Evolutionary conservation across 1,140 invertebrate species (phyloP), one percentile per base, ranked within the genome.

Genomic region (Manduca sexta): DNA sequence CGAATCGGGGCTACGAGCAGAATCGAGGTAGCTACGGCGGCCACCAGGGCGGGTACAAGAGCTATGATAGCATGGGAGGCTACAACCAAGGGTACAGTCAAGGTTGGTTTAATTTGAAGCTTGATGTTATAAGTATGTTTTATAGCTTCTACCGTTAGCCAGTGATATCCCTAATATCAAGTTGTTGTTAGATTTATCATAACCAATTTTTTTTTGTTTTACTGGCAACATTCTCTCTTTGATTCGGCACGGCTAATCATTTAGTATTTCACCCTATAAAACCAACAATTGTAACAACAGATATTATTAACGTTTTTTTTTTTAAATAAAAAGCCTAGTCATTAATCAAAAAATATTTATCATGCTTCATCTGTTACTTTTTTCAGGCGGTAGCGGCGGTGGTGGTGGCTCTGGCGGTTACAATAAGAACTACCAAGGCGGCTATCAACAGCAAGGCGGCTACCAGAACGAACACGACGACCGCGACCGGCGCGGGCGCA

Each of bases 381-480:
- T n/a, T n/a, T n/a, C n/a, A n/a, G n/a, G n/a, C n/a, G n/a, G n/a
- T n/a, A n/a, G n/a, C n/a, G n/a, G n/a, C n/a, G n/a, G n/a, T 40
- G 18, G 31, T 5, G 50, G 50, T 11, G 52, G 51, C 8, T 49
- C 47, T 3, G 65, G 54, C 18, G 49, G 49, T 21, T 74, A 68
- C 49, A 66, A 56, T 46, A 64, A 60, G 14, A 51, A 50, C 16
- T 71, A 64, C 45, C 66, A 59, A 35, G 68, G 65, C 31, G 56
- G 58, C 21, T 57, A 63, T 26, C 58, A 63, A 12, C 0, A 15
- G 3, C 33, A 40, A 17, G 38, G 65, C 0, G 63, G 74, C 1
- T 82, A 83, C 48, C 77, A 84, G 51, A 77, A 81, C 52, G 77
- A 83, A 12, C 76, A 84, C 46, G 81, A 82, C 40, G 76, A 82